Conservation (phyloP, 2,113 vertebrate species). For the Philantomba maxwellii region DNA sequence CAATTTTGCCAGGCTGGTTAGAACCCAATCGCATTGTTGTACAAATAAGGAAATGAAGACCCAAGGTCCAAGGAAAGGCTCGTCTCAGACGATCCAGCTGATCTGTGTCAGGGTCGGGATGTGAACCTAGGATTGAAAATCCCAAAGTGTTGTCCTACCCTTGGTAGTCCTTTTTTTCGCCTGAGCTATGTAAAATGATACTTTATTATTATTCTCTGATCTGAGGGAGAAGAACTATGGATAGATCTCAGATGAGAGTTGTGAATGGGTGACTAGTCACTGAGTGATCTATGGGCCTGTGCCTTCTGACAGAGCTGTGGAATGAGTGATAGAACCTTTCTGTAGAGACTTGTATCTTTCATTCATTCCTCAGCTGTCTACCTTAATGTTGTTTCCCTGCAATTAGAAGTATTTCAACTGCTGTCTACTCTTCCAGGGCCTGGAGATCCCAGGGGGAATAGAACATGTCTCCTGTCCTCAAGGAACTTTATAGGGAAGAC, state of each 20-base stretch:
- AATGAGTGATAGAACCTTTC: neutral
- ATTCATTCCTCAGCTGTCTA: neutral
- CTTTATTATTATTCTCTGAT: neutral
- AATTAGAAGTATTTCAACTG: neutral
- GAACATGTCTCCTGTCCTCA: neutral
- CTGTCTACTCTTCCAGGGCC: neutral
- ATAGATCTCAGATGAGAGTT: neutral
- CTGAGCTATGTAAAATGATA: neutral
- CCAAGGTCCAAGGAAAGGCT: neutral
- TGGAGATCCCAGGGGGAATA: neutral
- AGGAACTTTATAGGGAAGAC: neutral
- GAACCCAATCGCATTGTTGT: neutral
- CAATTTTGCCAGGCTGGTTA: neutral
- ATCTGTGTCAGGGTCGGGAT: neutral
- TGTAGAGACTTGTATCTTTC: neutral
- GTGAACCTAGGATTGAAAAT: neutral
- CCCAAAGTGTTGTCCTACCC: neutral
- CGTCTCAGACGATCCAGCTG: neutral
- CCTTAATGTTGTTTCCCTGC: neutral
- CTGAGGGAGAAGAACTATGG: neutral
- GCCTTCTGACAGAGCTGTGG: neutral
- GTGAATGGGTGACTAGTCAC: too few species aligned
- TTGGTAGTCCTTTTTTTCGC: neutral
- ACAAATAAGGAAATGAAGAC: neutral
- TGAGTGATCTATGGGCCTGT: neutral